Conservation (phyloP, 2,113 vertebrate genomes). For the Nematolebias whitei region DNA sequence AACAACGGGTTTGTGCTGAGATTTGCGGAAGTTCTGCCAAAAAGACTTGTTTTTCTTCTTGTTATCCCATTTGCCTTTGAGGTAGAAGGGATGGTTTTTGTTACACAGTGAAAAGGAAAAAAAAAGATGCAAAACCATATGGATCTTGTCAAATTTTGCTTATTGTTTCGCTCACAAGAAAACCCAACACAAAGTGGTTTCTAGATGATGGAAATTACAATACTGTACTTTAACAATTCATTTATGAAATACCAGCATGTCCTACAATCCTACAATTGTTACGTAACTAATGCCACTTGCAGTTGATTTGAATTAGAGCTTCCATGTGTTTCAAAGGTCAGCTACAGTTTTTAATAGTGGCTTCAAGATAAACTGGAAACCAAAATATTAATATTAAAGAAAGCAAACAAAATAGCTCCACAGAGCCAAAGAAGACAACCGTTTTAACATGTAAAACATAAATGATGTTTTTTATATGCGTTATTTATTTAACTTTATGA, state of each 20-base stretch:
- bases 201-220: no score
- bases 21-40: slow-evolving; percentile 97
- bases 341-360: background rate
- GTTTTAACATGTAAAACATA: no score
- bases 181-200: background rate
- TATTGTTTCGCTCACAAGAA: background rate
- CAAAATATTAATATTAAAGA: background rate
- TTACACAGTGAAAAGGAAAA: background rate
- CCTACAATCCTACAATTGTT: no score
- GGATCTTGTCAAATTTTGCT: background rate
- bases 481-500: background rate
- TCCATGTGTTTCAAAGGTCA: background rate
- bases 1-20: slow-evolving; percentile 88
- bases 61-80: slow-evolving; percentile 91
- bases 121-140: background rate
- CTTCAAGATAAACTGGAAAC: background rate
- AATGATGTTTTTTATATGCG: no score
- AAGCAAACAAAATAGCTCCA: no score
- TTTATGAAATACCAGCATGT: no score
- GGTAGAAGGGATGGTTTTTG: background rate
- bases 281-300: no score
- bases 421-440: no score
- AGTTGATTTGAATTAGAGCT: background rate
- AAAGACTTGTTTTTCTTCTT: slow-evolving; percentile 99
- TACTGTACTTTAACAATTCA: no score